Evolutionary conservation across 1,140 invertebrate species (phyloP), one percentile per base, ranked within the genome.

Genomic region (Phocides pigmalion): DNA sequence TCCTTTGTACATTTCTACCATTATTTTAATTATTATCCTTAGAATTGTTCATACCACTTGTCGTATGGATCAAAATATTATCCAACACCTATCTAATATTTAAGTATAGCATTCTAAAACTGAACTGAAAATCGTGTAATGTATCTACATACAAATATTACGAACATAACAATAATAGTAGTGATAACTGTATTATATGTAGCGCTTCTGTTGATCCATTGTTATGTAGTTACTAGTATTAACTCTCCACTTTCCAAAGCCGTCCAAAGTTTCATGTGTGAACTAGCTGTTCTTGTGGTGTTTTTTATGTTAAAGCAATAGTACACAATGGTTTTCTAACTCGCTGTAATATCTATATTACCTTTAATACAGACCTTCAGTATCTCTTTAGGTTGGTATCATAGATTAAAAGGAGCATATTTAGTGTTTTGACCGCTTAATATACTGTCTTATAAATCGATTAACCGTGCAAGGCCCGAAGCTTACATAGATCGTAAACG

Each of bases 191-290:
- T 53, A 53, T 25, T 25, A 19, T 46, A 11, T 19, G 17, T 46
- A 32, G 42, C 32, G 25, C 32, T 9, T 5, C 42, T 46, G 44
- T 62, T 50, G 5, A 16, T 62, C 15, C 9, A 46, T 58, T 11
- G 39, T 58, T 39, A 4, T 14, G 4, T 39, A 39, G 35, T 39
- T 39, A 39, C 35, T 39, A 39, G 35, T 22, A n/a, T 3, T 16
- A 58, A 12, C 50, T 39, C 39, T 59, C 56, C 62, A 58, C 44
- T 65, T 65, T 70, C 61, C 71, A 70, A 70, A 74, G 68, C 71
- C 71, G 71, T 74, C 71, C 71, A 74, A 68, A 70, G 62, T 61
- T 37, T 59, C 39, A 12, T 20, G 41, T 53, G 28, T 32, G 9
- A 32, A 22, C 15, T 39, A 39, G 42, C 17, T 20, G 3, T 22